These are phyloP conservation scores for Eublepharis macularius DNA, from an alignment of 2,113 vertebrate species.

Conservation along the genomic window DNA sequence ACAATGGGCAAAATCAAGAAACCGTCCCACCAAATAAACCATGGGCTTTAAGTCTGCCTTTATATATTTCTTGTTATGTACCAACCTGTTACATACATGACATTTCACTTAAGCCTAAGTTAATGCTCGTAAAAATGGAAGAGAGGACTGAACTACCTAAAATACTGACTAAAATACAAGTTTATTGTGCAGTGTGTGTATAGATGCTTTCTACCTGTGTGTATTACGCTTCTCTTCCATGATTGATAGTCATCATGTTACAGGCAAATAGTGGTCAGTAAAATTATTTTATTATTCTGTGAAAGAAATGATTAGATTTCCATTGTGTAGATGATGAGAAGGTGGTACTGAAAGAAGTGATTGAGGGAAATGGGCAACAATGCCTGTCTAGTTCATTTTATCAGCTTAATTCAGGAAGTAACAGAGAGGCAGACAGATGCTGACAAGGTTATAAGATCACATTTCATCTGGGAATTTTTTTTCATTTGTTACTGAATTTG, in stretches of 20 bases:
- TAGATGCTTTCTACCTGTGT: not conserved
- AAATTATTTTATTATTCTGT: no score
- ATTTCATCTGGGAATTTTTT: slow-evolving; percentile 76
- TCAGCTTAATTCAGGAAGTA: slow-evolving; percentile 52
- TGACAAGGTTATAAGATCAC: slow-evolving; percentile 73
- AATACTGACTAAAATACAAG: accelerated
- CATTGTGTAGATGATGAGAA: not conserved
- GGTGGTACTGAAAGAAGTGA: slow-evolving; percentile 38
- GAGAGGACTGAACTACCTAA: accelerated
- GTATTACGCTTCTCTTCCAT: not conserved
- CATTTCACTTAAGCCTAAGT: accelerated
- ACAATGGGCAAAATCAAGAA: not conserved
- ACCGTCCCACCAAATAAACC: not conserved
- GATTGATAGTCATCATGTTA: not conserved
- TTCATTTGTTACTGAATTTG: slow-evolving; percentile 51
- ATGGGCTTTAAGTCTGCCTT: not conserved
- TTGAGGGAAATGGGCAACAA: slow-evolving; percentile 39
- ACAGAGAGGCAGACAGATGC: slow-evolving; percentile 51
- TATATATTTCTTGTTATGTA: accelerated
- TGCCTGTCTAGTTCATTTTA: slow-evolving; percentile 47
- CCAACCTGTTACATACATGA: accelerated
- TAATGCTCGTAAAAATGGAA: not conserved
- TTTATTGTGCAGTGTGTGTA: not conserved
- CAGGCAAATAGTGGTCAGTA: not conserved
- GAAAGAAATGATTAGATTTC: no score